Conservation (phyloP, 2,113 vertebrate species). For the Eleginops maclovinus region DNA sequence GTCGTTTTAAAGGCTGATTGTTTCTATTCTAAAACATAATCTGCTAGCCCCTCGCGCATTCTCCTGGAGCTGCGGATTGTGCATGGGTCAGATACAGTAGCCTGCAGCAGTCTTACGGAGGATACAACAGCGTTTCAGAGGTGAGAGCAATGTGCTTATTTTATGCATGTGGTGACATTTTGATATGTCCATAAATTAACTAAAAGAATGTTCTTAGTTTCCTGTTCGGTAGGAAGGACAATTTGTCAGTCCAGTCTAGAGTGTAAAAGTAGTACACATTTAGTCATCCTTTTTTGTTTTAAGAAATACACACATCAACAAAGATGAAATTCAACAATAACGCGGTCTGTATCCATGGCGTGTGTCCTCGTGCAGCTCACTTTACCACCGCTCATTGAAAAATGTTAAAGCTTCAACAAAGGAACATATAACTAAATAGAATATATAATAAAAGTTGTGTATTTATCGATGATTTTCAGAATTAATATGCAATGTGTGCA, state of each 20-base stretch:
- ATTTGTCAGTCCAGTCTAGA: not conserved
- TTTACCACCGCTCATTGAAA: not conserved
- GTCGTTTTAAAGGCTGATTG: not conserved
- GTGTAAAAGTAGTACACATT: conserved; percentile 14
- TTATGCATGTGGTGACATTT: conserved; percentile 30
- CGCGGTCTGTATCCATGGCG: not conserved
- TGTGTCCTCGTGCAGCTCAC: conserved; percentile 17
- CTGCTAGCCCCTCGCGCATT: conserved; percentile 12
- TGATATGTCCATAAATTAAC: not conserved
- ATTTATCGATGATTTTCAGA: not conserved
- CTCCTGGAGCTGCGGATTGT: conserved; percentile 54
- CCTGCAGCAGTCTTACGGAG: conserved; percentile 54
- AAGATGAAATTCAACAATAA: conserved; percentile 57
- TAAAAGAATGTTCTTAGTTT: not conserved
- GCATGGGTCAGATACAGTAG: conserved; percentile 59
- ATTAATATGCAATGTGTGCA: conserved; percentile 20
- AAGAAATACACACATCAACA: conserved; percentile 40
- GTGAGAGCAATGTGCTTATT: conserved; percentile 62
- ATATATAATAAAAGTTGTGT: conserved; percentile 1
- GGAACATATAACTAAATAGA: not conserved
- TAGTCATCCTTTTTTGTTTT: conserved; percentile 32
- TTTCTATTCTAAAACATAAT: conserved; percentile 9
- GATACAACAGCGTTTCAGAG: conserved; percentile 55
- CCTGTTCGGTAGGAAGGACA: not conserved
- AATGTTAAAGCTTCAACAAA: conserved; percentile 21